These are phyloP conservation scores for Atherinomorus stipes DNA, from an alignment of 2,113 vertebrate genomes.

Conservation along the genomic window DNA sequence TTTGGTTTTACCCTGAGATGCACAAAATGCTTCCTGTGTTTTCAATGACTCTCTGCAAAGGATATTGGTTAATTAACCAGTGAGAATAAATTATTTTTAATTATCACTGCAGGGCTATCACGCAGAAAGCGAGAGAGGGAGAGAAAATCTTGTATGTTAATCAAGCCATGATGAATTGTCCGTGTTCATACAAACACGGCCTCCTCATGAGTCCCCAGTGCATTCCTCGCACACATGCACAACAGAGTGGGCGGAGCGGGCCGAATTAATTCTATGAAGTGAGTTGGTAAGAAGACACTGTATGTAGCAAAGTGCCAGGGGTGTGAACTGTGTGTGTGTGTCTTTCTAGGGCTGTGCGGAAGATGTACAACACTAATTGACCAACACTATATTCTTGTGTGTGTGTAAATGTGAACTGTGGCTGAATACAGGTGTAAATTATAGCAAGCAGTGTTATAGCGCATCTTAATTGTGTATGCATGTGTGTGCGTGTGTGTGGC, in stretches of 20 bases:
- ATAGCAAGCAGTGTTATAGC: neutral
- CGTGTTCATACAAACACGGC: slow-evolving; percentile 76
- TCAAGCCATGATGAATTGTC: slow-evolving; percentile 84
- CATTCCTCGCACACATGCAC: slow-evolving; percentile 58
- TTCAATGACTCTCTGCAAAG: slow-evolving; percentile 31
- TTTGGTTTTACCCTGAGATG: slow-evolving; percentile 5
- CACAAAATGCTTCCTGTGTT: slow-evolving; percentile 29
- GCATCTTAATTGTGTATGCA: slow-evolving; percentile 2
- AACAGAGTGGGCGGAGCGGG: slow-evolving; percentile 69
- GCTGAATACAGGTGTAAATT: neutral
- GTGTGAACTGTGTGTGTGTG: slow-evolving; percentile 29
- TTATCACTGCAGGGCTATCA: slow-evolving; percentile 67
- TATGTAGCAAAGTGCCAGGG: slow-evolving; percentile 65
- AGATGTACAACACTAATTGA: slow-evolving; percentile 38
- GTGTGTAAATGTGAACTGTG: slow-evolving; percentile 1
- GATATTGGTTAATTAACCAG: slow-evolving; percentile 70
- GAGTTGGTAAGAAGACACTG: slow-evolving; percentile 59
- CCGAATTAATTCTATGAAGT: slow-evolving; percentile 80
- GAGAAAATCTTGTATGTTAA: slow-evolving; percentile 79
- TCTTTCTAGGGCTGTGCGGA: neutral
- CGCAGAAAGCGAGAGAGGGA: slow-evolving; percentile 32
- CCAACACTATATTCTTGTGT: slow-evolving; percentile 14
- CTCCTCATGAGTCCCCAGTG: slow-evolving; percentile 78
- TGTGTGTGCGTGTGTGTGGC: slow-evolving; percentile 14
- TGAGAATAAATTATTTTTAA: slow-evolving; percentile 78